Percentiles rank a stretch among this genome's conserved stretches.
Conservation (phyloP, 2,888 invertebrate species). For the Ophion slaviceki region DNA sequence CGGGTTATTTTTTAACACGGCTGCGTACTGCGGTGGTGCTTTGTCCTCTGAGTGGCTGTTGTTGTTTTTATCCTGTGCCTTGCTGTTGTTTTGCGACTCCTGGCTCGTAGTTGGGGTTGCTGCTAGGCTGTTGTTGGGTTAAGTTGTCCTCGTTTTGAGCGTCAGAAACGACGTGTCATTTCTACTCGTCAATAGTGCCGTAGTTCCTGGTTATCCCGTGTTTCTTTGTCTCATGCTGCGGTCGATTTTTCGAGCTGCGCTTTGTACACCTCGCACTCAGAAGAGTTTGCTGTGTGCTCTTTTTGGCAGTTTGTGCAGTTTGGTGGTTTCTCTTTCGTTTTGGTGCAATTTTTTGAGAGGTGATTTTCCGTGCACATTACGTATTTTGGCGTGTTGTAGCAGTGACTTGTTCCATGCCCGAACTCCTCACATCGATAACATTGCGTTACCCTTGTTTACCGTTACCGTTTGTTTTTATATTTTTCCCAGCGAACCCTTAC, state of each 20-base stretch:
- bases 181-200: too few species aligned
- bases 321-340: background rate
- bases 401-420: conserved; percentile 3
- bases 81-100: too few species aligned
- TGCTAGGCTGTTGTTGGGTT: background rate
- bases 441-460: background rate
- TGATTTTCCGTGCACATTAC: background rate
- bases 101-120: background rate
- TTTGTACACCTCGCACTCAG: background rate
- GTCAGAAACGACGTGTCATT: too few species aligned
- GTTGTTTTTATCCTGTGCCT: too few species aligned
- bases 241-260: background rate
- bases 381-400: conserved; percentile 16
- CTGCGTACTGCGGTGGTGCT: too few species aligned
- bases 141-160: background rate
- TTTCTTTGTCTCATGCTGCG: background rate
- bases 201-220: too few species aligned
- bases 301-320: background rate
- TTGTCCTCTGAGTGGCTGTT: too few species aligned
- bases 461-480: background rate
- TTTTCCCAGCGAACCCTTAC: background rate
- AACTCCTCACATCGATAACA: conserved; percentile 3
- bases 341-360: background rate
- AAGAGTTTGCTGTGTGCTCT: background rate
- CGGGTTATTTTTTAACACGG: too few species aligned